Base-by-base conservation (phyloP, 1,140 invertebrate genomes). In the Mactra quadrangularis region DNA sequence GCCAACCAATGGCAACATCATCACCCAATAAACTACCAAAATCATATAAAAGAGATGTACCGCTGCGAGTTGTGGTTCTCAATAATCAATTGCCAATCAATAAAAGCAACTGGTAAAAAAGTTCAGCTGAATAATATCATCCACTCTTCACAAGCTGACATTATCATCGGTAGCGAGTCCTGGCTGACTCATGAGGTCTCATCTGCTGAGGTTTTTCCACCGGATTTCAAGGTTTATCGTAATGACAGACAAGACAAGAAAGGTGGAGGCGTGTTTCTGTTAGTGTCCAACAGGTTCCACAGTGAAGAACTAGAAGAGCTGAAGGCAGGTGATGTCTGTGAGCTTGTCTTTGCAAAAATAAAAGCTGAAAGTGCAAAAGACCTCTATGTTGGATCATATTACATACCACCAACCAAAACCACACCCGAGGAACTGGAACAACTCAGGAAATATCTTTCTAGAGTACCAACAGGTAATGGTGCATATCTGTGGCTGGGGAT, bases 81-180 rank as follows among this genome's bases (percentile, higher is more conserved):
- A n/a, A n/a, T n/a, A n/a, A n/a, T 81, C 7, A 81, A 81, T 35
- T 81, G 77, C 29, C 47, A 60, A 35, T 81, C 66, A 17, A 70
- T 70, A 35, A 71, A 70, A 27, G 11, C 1, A 2, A 6, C 70
- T 7, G 66, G 35, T 7, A 81, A 57, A 60, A 33, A 9, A n/a
- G 77, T 22, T 0, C 50, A 57, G 17, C 55, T 81, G 11, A 29
- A 57, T n/a, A 81, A 81, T 33, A 59, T 81, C 11, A 70, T 81
- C 4, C 0, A 1, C 1, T 57, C 75, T 9, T n/a, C 60, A 66
- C 50, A 71, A 60, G 77, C 77, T 19, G 66, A 64, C 25, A 38
- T 78, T 55, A 29, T 78, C n/a, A 66, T 78, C 4, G 75, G 75
- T 4, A 78, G 1, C 1, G 75, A 78, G 38, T 66, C 59, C 3